Conservation (phyloP, 2,113 vertebrate species). For the Calyptomena viridis region DNA sequence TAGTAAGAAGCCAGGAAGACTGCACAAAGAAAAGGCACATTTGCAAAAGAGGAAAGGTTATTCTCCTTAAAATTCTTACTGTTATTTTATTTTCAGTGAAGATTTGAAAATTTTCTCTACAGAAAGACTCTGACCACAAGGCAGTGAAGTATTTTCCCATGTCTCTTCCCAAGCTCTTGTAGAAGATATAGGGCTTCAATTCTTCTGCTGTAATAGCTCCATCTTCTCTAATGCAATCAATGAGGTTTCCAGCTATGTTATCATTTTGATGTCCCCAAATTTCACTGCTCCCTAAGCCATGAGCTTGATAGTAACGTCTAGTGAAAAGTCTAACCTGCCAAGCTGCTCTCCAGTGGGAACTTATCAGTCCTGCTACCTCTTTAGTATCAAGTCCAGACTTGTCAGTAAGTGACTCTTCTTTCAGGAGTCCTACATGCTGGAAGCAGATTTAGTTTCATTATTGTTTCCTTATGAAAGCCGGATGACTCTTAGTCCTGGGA, state of each 20-base stretch:
- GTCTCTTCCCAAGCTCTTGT: neutral
- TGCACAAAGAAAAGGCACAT: neutral
- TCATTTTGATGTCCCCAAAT: neutral
- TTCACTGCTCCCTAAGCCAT: neutral
- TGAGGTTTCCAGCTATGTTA: neutral
- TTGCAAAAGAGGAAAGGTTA: neutral
- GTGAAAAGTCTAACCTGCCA: neutral
- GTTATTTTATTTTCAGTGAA: neutral
- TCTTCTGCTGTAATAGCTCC: neutral
- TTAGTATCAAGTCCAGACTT: neutral
- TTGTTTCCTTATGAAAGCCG: neutral
- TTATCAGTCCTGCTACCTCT: neutral
- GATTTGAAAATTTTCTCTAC: neutral
- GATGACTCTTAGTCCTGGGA: conserved; percentile 1
- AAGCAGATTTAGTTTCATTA: conserved; percentile 14
- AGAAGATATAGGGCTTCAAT: neutral
- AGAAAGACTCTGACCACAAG: neutral
- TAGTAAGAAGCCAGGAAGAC: neutral
- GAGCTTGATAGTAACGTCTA: neutral
- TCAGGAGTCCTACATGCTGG: neutral
- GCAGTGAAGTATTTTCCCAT: neutral
- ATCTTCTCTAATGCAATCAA: neutral
- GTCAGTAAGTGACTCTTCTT: neutral
- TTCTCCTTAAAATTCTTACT: neutral
- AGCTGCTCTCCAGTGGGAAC: neutral